Conservation (phyloP, 2,888 invertebrate species). For the Adelphocoris suturalis region DNA sequence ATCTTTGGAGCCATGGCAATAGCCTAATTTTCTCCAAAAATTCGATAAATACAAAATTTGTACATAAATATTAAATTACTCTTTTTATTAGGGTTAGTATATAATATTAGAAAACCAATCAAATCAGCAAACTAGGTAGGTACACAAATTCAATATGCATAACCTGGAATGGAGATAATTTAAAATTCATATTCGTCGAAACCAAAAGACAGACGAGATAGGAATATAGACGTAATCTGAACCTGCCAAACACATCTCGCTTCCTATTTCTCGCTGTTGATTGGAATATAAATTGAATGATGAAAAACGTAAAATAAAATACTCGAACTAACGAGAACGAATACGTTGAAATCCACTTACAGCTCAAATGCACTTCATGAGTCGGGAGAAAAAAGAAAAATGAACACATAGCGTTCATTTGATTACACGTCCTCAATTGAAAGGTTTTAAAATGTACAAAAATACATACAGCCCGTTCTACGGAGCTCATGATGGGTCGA, state of each 20-base stretch:
- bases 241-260: neutral
- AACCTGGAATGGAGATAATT: neutral
- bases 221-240: neutral
- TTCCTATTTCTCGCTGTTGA: neutral
- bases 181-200: neutral
- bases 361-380: conserved; percentile 46
- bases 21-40: too few relatives aligned
- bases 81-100: too few relatives aligned
- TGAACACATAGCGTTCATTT: conserved; percentile 23
- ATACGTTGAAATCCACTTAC: conserved; percentile 40
- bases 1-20: too few relatives aligned
- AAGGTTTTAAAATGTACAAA: conserved; percentile 11
- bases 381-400: neutral
- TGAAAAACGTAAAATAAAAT: neutral
- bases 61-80: too few relatives aligned
- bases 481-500: conserved; percentile 12
- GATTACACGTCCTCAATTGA: conserved; percentile 27
- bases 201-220: neutral
- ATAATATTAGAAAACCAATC: too few relatives aligned
- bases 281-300: neutral
- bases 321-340: conserved; percentile 20
- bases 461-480: neutral
- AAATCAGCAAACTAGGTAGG: too few relatives aligned
- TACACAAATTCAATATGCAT: too few relatives aligned
- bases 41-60: too few relatives aligned